Percentiles rank a stretch among this genome's conserved stretches.
These are phyloP conservation scores for Prostheceraeus crozeri DNA, from an alignment of 2,888 invertebrate species.

Conservation along the genomic window DNA sequence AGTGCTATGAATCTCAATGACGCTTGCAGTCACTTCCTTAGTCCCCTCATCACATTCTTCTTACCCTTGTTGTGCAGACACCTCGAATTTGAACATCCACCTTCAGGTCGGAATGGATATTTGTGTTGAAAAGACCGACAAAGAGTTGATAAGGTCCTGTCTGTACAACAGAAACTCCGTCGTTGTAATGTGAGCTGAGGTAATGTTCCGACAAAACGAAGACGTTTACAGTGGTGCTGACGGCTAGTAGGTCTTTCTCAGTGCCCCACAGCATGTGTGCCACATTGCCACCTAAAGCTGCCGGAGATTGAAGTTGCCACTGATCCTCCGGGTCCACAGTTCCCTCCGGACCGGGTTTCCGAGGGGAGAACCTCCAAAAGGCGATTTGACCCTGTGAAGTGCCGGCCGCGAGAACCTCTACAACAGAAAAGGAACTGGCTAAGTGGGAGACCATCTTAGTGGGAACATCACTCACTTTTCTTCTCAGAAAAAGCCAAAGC, in stretches of 20 bases:
- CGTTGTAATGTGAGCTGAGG: slow-evolving; percentile 70
- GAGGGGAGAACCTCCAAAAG: slow-evolving; percentile 65
- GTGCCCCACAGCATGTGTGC: slow-evolving; percentile 46
- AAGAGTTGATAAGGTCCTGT: slow-evolving; percentile 71
- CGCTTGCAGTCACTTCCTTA: too few species aligned
- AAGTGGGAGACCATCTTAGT: not conserved
- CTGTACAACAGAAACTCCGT: slow-evolving; percentile 69
- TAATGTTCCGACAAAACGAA: slow-evolving; percentile 79
- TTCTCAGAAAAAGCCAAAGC: slow-evolving; percentile 51
- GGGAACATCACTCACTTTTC: slow-evolving; percentile 23
- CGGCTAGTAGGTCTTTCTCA: slow-evolving; percentile 55
- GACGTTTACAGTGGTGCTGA: slow-evolving; percentile 63
- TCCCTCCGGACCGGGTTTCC: slow-evolving; percentile 40
- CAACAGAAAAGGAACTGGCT: not conserved
- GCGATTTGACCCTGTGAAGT: slow-evolving; percentile 80
- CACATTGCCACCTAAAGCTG: slow-evolving; percentile 49
- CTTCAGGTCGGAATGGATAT: slow-evolving; percentile 59
- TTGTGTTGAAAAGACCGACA: slow-evolving; percentile 58
- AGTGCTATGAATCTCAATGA: too few species aligned
- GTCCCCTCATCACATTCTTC: slow-evolving; percentile 14
- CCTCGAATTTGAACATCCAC: slow-evolving; percentile 65
- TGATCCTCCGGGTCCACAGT: slow-evolving; percentile 65
- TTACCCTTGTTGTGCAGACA: slow-evolving; percentile 66
- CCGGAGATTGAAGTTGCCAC: slow-evolving; percentile 69
- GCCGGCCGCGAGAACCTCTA: slow-evolving; percentile 74